Conservation (phyloP, 2,888 invertebrate species). For the Euspilapteryx auroguttella region DNA sequence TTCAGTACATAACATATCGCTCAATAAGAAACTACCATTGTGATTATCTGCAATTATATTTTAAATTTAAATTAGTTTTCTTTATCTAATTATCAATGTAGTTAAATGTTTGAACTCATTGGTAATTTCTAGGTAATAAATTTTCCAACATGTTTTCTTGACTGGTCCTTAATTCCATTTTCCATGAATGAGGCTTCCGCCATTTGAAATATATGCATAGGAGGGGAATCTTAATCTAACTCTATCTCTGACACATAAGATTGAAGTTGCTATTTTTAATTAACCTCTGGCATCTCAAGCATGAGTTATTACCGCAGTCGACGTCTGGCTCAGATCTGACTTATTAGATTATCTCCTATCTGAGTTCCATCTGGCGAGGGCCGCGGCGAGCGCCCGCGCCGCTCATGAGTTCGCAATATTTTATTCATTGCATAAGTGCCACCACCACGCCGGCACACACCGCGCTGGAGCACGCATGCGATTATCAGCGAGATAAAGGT, state of each 20-base stretch:
- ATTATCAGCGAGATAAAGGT: conserved; percentile 36
- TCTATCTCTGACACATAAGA: conserved; percentile 40
- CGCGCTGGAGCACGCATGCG: conserved; percentile 17
- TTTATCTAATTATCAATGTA: too few relatives aligned
- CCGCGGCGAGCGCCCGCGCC: too few relatives aligned
- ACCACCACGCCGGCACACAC: conserved; percentile 16
- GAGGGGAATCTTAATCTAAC: conserved; percentile 31
- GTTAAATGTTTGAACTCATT: too few relatives aligned
- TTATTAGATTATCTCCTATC: conserved; percentile 59
- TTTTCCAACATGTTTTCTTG: too few relatives aligned
- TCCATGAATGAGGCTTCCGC: conserved; percentile 5
- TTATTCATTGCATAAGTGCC: conserved; percentile 43
- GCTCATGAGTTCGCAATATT: conserved; percentile 51
- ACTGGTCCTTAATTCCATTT: too few relatives aligned
- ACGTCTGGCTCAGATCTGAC: conserved; percentile 52
- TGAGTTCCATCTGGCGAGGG: conserved; percentile 34
- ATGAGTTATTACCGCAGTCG: conserved; percentile 49
- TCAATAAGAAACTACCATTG: too few relatives aligned
- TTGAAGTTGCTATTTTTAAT: conserved; percentile 59
- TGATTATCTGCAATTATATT: too few relatives aligned
- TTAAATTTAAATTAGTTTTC: too few relatives aligned
- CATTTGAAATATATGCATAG: conserved; percentile 24
- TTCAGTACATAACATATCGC: too few relatives aligned
- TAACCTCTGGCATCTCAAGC: conserved; percentile 53
- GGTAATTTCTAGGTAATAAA: too few relatives aligned